Base-by-base conservation (phyloP, 2,888 invertebrate genomes). In the Morpho deidamia region DNA sequence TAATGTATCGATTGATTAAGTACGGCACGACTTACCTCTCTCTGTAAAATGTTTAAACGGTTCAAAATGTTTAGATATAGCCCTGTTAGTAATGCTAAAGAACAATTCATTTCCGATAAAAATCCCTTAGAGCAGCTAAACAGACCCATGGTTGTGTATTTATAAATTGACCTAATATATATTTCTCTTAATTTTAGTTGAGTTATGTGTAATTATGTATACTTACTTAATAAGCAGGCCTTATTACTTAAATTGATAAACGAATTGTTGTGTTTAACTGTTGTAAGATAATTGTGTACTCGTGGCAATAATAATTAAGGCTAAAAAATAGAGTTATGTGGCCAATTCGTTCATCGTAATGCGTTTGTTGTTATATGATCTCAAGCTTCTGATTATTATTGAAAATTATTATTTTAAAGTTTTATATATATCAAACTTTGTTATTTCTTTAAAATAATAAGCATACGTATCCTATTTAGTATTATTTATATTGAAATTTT, bases 181-280 rank as follows among this genome's bases (percentile, higher is more conserved):
- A 34, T 10, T 35, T 7, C 32, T 7, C 40, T 48, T 51, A 53
- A 51, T 40, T 33, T 11, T 51, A 54, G 23, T 33, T 48, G 37
- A 14, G 32, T 51, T 49, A 50, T 32, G 11, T 46, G 50, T 56
- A 53, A 11, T 45, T 50, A 50, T 57, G 51, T 38, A 49, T 44
- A 51, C 39, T 54, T 48, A 53, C 42, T 39, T 45, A 44, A 43
- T 59, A 59, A 61, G 55, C 53, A 32, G 49, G 58, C 53, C 51
- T 61, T 59, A 57, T 51, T 51, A 59, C 59, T 59, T 59, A 59
- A 51, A 49, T 49, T 44, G 56, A 49, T 51, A 53, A 53, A 54
- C 48, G 42, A 51, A 49, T 51, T 48, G 51, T 55, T 44, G 51
- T 51, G 38, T 56, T 51, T 56, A 33, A 50, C 42, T 55, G 53